A percentile compares a stretch with the other conserved stretches of the same genome.
phyloP scores from a whole-genome alignment of 2,888 invertebrate genomes.

The Caenorhabditis zanzibari region DNA sequence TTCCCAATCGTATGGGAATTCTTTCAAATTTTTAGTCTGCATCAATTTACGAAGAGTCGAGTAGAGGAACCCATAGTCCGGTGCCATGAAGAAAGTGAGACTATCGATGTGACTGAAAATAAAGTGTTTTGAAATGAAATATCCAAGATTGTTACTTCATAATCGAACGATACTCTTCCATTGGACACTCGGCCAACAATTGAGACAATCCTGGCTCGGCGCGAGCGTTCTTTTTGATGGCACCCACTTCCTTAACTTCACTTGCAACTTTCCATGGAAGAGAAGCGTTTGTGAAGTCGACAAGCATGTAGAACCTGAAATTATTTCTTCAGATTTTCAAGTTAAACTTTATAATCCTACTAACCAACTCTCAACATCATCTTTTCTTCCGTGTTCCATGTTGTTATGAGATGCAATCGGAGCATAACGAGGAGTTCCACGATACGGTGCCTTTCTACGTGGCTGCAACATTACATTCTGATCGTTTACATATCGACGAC shows the following conservation, averaged over 20 bases:
- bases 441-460: constrained; percentile 74
- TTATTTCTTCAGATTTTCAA: neutral
- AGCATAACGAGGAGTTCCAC: constrained; percentile 79
- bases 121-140: neutral
- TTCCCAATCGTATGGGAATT: constrained; percentile 65
- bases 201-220: constrained; percentile 49
- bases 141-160: constrained; percentile 34
- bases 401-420: constrained; percentile 75
- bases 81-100: constrained; percentile 65
- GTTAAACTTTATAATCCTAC: neutral
- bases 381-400: constrained; percentile 76
- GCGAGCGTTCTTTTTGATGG: constrained; percentile 64
- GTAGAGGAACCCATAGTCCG: constrained; percentile 68
- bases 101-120: constrained; percentile 67
- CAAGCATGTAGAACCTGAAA: constrained; percentile 76
- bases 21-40: constrained; percentile 52
- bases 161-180: constrained; percentile 65
- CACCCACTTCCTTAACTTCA: constrained; percentile 75
- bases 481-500: constrained; percentile 71
- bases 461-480: constrained; percentile 76
- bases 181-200: constrained; percentile 64
- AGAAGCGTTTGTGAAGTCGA: constrained; percentile 79
- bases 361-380: constrained; percentile 77
- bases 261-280: constrained; percentile 78
- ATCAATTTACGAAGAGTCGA: constrained; percentile 60